Evolutionary conservation across 2,797 vertebrate species (phyloP).

Genomic region (Smutsia temminckii): DNA sequence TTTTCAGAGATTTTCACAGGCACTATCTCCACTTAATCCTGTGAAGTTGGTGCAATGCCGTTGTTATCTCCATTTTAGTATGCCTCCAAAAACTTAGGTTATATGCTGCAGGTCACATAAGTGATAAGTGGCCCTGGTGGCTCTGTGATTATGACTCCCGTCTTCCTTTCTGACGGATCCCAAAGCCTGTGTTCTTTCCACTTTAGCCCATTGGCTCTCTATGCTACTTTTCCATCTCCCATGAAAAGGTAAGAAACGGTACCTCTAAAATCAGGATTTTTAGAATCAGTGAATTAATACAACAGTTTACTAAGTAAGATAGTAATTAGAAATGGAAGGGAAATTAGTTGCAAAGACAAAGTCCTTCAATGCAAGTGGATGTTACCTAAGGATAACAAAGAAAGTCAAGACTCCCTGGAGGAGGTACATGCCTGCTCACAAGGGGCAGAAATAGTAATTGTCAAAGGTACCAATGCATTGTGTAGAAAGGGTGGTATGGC

Average conservation of each 20-base stretch:
- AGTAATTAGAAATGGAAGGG: neutral
- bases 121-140: neutral
- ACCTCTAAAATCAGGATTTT: neutral
- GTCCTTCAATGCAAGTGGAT: neutral
- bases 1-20: neutral
- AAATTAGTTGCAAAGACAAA: conserved; percentile 36
- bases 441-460: neutral
- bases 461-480: neutral
- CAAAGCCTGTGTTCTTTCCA: neutral
- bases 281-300: neutral
- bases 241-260: neutral
- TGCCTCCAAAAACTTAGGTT: neutral
- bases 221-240: neutral
- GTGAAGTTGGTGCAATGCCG: accelerated
- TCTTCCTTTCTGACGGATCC: neutral
- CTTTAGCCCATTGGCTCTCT: too few relatives aligned
- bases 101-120: neutral
- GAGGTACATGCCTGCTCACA: neutral
- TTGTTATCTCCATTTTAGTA: too few relatives aligned
- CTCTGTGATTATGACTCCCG: neutral
- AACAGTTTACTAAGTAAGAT: neutral
- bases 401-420: neutral
- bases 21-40: neutral
- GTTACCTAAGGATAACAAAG: neutral
- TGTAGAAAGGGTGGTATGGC: neutral